Evolutionary conservation across 2,113 vertebrate genomes (phyloP).

Genomic region (Numenius arquata): DNA sequence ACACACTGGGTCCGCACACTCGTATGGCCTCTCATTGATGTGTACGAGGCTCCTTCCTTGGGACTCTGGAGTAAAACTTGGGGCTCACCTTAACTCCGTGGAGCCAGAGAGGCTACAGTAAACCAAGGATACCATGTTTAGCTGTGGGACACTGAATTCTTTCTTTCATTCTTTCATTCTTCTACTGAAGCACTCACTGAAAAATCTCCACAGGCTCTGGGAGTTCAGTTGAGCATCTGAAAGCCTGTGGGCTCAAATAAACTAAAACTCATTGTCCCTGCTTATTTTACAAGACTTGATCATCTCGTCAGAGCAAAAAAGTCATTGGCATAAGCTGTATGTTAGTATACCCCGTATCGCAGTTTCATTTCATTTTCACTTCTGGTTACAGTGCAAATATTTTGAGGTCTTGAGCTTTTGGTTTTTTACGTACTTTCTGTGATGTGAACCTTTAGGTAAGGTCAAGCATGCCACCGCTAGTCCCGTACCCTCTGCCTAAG

Average conservation of each 20-base stretch:
- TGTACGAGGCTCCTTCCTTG: neutral
- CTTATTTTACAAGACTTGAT: neutral
- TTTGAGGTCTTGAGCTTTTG: neutral
- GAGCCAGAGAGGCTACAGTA: neutral
- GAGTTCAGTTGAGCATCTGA: neutral
- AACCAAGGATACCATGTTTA: neutral
- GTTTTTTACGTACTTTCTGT: neutral
- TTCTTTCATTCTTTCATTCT: neutral
- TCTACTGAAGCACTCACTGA: neutral
- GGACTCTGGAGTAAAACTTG: neutral
- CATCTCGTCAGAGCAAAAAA: neutral
- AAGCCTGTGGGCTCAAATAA: neutral
- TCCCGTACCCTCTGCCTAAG: neutral
- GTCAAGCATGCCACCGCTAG: neutral
- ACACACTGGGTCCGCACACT: neutral
- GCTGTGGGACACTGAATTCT: neutral
- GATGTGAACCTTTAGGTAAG: neutral
- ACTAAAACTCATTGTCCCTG: neutral
- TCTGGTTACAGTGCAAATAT: neutral
- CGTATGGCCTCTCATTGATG: rapidly evolving
- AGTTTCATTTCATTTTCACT: neutral
- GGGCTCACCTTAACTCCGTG: neutral
- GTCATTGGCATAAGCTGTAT: neutral
- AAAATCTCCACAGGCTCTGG: neutral
- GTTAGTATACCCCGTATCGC: neutral